A percentile compares a stretch with the other conserved stretches of the same genome.
Evolutionary conservation across 2,113 vertebrate genomes (phyloP).

Genomic region (Corapipo altera): DNA sequence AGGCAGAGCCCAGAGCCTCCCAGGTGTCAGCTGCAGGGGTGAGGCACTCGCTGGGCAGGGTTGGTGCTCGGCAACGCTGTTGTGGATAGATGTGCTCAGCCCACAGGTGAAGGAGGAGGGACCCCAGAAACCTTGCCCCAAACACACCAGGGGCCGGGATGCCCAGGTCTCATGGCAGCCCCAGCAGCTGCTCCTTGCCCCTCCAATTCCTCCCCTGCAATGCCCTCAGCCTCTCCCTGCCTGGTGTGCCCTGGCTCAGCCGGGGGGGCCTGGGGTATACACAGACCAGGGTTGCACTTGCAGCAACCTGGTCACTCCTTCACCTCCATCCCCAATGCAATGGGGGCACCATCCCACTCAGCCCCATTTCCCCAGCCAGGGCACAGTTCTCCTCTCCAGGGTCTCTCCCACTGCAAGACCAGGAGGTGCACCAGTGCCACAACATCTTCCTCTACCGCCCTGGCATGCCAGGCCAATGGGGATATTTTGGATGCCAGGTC

Average conservation of each 20-base stretch:
- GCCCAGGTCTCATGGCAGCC: background rate
- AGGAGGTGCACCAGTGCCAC: background rate
- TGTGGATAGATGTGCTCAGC: background rate
- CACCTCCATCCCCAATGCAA: background rate
- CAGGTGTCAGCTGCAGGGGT: background rate
- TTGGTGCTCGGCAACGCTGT: background rate
- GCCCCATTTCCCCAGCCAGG: background rate
- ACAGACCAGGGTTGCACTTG: background rate
- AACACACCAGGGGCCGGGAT: rapidly evolving
- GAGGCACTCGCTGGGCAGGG: background rate
- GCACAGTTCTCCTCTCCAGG: background rate
- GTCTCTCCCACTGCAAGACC: background rate
- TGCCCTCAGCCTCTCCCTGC: background rate
- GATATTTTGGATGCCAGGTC: slow-evolving; percentile 23
- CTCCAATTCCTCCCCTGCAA: rapidly evolving
- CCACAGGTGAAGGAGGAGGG: background rate
- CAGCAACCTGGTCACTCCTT: background rate
- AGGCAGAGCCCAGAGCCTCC: background rate
- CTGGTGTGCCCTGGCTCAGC: background rate
- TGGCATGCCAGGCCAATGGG: background rate
- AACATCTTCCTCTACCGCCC: background rate
- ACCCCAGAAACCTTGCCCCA: background rate
- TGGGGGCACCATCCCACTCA: background rate
- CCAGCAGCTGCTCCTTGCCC: background rate
- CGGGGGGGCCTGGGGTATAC: rapidly evolving